Percentiles rank a stretch among this genome's conserved stretches.
phyloP scores from a whole-genome alignment of 1,140 invertebrate genomes.

The Eufriesea mexicana region DNA sequence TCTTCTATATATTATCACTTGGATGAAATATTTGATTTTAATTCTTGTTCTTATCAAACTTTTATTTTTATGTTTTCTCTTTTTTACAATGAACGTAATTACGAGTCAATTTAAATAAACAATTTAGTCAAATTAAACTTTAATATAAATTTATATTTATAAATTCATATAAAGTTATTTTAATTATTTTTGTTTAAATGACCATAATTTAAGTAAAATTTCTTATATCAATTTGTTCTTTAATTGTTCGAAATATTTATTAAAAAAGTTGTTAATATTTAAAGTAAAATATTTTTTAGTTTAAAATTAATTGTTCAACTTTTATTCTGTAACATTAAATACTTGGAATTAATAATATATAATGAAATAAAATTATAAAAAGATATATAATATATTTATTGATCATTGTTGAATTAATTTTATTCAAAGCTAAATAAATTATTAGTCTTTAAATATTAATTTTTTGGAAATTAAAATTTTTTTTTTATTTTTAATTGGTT shows the following conservation, averaged over 20 bases:
- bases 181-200: background rate
- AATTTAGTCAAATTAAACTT: background rate
- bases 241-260: background rate
- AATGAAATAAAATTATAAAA: too few relatives aligned
- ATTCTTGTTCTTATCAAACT: background rate
- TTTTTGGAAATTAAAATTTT: too few relatives aligned
- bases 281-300: too few relatives aligned
- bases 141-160: background rate
- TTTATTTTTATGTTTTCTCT: background rate
- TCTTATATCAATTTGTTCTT: background rate
- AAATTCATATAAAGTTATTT: background rate
- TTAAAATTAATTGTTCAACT: too few relatives aligned
- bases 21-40: background rate
- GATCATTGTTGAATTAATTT: too few relatives aligned
- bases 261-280: background rate
- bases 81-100: background rate
- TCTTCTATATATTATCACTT: conserved; percentile 20
- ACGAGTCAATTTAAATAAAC: background rate
- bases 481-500: too few relatives aligned
- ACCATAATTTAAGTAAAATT: background rate
- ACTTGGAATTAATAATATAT: too few relatives aligned
- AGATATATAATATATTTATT: too few relatives aligned
- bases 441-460: too few relatives aligned
- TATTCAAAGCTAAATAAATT: too few relatives aligned
- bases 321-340: too few relatives aligned